Evolutionary conservation across 2,113 vertebrate genomes (phyloP), one percentile per base, ranked within the genome.

Genomic region (Brevimyrus niger): DNA sequence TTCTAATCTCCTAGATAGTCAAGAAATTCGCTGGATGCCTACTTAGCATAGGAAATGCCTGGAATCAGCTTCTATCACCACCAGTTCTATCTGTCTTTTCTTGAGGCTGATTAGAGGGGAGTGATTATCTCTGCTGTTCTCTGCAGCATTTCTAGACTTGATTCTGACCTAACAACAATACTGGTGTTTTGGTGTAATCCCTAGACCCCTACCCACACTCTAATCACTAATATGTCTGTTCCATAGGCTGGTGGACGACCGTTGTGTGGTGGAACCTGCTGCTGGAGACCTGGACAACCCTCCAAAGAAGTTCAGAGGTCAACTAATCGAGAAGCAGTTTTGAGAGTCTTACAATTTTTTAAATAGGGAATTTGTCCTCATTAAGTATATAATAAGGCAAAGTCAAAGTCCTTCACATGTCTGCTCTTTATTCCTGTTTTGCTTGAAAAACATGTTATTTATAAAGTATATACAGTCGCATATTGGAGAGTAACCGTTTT

Each of bases 301-400:
- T 0, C 98, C 98, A 4, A 99, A 99, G 95, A 99, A 99, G 90
- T 99, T 99, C 93, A 95, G 98, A 97, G 98, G 98, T 99, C 84
- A 21, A 91, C 42, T 48, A 0, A 4, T 1, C 31, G 89, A 17
- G 35, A 27, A 23, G n/a, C 42, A 31, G 17, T 50, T 55, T 55
- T 82, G 15, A 82, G 38, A 82, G 15, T 82, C 76, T 82, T 44
- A 21, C 4, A 82, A 21, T 82, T 35, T 44, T 82, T 44, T 46
- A 3, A 44, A n/a, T 47, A 17, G 4, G 44, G 44, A 47, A 46
- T 23, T 47, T 47, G 19, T 84, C 80, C 38, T 23, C 42, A 47
- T 23, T 21, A 23, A 84, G 23, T 84, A 44, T 84, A 53, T 53
- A 51, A 44, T 35, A 44, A 42, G n/a, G n/a, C n/a, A n/a, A n/a